Evolutionary conservation across 2,888 invertebrate genomes (phyloP), one percentile per base, ranked within the genome.

Genomic region (Steinernema scapterisci): DNA sequence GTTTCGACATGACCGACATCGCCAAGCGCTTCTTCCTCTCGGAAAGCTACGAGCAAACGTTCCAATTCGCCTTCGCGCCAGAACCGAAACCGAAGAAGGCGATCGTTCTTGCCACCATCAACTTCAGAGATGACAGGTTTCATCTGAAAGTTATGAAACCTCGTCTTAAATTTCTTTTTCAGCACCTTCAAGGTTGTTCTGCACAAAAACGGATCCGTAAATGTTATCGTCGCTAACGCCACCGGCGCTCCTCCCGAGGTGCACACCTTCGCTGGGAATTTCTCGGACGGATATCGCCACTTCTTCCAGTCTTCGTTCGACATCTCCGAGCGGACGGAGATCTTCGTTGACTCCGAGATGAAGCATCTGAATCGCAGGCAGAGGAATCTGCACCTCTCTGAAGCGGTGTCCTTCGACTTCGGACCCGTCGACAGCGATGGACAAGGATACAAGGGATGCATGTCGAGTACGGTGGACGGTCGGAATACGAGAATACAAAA

Each of bases 261-360:
- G 11, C 63, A 77, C 11, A 81, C 78, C 23, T 81, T 84, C 75
- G 74, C 75, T 38, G 83, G 82, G 11, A 81, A 82, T 56, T 85
- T 83, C 70, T 72, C 81, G 9, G 84, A 85, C 74, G 84, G 83
- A 7, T 81, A 77, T 70, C 77, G 84, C 1, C 85, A 85, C 75
- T 84, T 83, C 72, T 76, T 84, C 19, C 82, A 83, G n/a, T 77
- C 76, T 1, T 78, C 79, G 25, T 83, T 82, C 43, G 75, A 73
- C 46, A 74, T 71, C 45, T 71, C 75, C 2, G 46, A 51, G 21
- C 78, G 79, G 11, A 79, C 78, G 11, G 77, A 78, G 0, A 76
- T 83, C 43, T 75, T 80, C 75, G 80, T 83, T 27, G 80, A 77
- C 63, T 73, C 54, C 19, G 76, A 76, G 43, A 73, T 72, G 48